Conservation (phyloP, 2,113 vertebrate genomes). For the Myrmecophaga tridactyla region DNA sequence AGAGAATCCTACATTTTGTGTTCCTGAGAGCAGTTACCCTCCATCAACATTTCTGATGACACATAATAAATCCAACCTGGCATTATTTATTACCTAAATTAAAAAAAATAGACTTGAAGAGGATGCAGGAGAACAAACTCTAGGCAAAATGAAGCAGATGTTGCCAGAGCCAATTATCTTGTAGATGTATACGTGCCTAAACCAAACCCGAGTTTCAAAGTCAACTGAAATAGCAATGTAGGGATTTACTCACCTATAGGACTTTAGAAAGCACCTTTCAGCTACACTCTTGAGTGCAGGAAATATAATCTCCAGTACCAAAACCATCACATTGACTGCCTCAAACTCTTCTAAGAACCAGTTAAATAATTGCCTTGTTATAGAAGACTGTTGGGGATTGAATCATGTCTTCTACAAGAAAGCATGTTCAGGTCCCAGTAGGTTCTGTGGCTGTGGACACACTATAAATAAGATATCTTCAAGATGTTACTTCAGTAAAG, state of each 20-base stretch:
- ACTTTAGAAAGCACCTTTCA: not conserved
- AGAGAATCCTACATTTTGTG: not conserved
- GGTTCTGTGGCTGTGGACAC: too few species aligned
- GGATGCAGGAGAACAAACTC: rapidly evolving
- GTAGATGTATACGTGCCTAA: not conserved
- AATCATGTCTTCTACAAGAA: too few species aligned
- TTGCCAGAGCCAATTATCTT: too few species aligned
- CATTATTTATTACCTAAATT: too few species aligned
- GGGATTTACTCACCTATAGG: not conserved
- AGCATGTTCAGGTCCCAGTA: too few species aligned
- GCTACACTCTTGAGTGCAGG: too few species aligned
- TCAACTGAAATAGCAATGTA: too few species aligned
- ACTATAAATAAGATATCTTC: too few species aligned
- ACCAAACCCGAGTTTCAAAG: not conserved
- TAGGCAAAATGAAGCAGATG: not conserved
- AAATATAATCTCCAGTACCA: not conserved
- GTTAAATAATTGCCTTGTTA: not conserved
- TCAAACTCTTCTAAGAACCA: not conserved
- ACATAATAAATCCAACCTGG: rapidly evolving
- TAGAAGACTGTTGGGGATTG: not conserved
- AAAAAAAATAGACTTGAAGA: not conserved
- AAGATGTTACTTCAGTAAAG: too few species aligned
- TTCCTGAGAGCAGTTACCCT: rapidly evolving
- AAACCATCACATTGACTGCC: not conserved
- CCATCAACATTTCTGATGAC: too few species aligned